Evolutionary conservation across 2,113 vertebrate species (phyloP).

Genomic region (Cnemophilus loriae): DNA sequence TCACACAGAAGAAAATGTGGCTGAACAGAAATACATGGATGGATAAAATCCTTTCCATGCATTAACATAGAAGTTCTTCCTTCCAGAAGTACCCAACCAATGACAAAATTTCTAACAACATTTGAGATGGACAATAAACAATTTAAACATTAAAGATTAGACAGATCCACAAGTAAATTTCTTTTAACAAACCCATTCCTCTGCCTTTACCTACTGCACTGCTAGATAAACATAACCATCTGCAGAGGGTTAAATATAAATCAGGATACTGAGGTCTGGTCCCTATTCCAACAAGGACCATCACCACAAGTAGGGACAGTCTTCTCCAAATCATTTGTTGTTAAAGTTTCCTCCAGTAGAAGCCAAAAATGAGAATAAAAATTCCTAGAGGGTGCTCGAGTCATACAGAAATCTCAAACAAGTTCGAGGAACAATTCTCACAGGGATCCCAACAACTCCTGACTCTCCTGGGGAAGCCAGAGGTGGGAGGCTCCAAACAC

Average conservation of each 20-base stretch:
- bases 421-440: neutral
- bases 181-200: neutral
- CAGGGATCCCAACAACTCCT: neutral
- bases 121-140: too few relatives aligned
- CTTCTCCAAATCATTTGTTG: neutral
- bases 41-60: neutral
- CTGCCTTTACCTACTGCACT: neutral
- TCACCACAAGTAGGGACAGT: neutral
- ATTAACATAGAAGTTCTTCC: neutral
- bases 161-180: neutral
- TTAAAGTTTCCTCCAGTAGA: neutral
- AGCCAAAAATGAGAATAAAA: neutral
- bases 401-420: neutral
- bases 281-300: neutral
- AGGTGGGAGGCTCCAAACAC: neutral
- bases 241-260: neutral
- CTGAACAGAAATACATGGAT: neutral
- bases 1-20: neutral
- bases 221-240: neutral
- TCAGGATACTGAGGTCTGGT: neutral
- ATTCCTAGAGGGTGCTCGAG: neutral
- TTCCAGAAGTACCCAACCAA: neutral
- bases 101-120: neutral
- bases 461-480: neutral
- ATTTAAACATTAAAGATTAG: neutral